Base-by-base conservation (phyloP, 2,113 vertebrate species). In the Axis porcinus region DNA sequence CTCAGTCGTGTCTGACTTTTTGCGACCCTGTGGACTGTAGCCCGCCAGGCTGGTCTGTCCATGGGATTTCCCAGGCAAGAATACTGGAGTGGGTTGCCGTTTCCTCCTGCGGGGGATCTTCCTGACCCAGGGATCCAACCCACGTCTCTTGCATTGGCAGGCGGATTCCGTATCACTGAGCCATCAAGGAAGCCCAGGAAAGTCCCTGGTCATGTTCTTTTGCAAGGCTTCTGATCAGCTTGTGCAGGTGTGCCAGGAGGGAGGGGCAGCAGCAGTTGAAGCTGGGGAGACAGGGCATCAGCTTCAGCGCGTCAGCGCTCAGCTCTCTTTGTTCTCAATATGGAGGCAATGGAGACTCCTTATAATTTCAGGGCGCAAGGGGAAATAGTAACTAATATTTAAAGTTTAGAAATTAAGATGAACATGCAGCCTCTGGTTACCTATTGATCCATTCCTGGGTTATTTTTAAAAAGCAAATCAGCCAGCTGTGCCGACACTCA, bases 401-500 rank as follows among this genome's bases (percentile, higher is more conserved):
- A 97, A 96, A 92, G 91, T 94, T 97, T 96, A 64, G 96, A 98
- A 97, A 95, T 94, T 86, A 96, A 93, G 93, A 95, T 96, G 86
- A 96, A 97, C 97, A 78, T 7, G 12, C 88, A 84, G 94, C 95
- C 97, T 97, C 97, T 97, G 95, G 97, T 87, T 96, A 55, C 90
- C 83, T 98, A 97, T 97, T 93, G 97, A 98, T 95, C 86, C 50
- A 14, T 14, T 86, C 78, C 47, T 67, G 62, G 86, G 78, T 97
- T 93, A 91, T 95, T 97, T 98, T 98, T 97, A 64, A 97, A 89
- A 97, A 96, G 96, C 95, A 95, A 97, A 97, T 86, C 97, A 97
- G 93, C 96, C 96, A 95, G 94, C 93, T 93, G 33, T 95, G 95
- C 86, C 84, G 95, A 67, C 86, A 36, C 60, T 74, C 64, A 13